Conservation (phyloP, 2,888 invertebrate genomes). For the Agrochola lychnidis region DNA sequence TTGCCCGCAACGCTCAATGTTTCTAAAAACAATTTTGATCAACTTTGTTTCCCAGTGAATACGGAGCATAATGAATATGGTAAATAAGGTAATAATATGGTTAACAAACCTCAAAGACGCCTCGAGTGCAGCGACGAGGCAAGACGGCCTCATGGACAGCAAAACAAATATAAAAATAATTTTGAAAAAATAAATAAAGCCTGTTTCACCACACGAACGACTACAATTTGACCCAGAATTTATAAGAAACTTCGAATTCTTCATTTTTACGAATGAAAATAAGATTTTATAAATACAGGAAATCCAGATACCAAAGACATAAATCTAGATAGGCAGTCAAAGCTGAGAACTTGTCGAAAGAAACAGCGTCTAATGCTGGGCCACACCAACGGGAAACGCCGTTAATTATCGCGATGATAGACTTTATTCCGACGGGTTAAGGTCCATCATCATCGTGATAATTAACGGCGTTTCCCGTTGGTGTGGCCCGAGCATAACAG, state of each 20-base stretch:
- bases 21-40: neutral
- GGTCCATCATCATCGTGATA: too few relatives aligned
- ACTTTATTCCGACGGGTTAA: too few relatives aligned
- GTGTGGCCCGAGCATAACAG: too few relatives aligned
- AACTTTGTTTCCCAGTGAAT: neutral
- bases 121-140: conserved; percentile 61
- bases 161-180: neutral
- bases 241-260: neutral
- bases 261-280: neutral
- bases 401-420: too few relatives aligned
- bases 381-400: too few relatives aligned
- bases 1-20: neutral
- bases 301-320: too few relatives aligned
- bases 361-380: too few relatives aligned
- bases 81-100: neutral
- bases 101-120: conserved; percentile 46
- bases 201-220: conserved; percentile 7
- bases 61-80: neutral
- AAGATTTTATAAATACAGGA: neutral
- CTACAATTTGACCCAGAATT: neutral
- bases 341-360: too few relatives aligned
- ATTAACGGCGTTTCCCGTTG: too few relatives aligned
- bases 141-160: conserved; percentile 27
- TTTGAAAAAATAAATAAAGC: neutral
- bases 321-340: too few relatives aligned